Evolutionary conservation across 1,140 invertebrate species (phyloP), one percentile per base, ranked within the genome.

Genomic region (Cotesia vestalis): DNA sequence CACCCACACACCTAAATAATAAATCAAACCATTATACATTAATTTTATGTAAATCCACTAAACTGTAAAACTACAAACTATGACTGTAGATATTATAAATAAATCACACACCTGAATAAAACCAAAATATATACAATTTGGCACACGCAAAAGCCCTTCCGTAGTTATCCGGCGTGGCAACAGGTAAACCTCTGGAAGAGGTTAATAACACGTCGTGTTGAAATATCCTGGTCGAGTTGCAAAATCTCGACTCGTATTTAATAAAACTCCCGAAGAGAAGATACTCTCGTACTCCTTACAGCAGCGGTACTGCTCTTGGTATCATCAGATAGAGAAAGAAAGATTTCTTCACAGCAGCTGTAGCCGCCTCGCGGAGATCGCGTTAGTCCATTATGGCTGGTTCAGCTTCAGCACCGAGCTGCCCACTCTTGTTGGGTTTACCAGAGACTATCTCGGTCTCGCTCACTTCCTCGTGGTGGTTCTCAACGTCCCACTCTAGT

Each of bases 381-480:
- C 78, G 78, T 84, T 79, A 84, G 73, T 66, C 81, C 83, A 84
- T 84, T 81, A 85, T 85, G 82, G 82, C 83, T 78, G 79, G 79
- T 79, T 82, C 2, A 79, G 79, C 80, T 78, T 62, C 64, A 27
- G 27, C 35, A 51, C 55, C 57, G 12, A 64, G 34, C 59, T 14
- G 5, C 34, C 55, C 59, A 34, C 53, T 52, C 34, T 69, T 57
- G 27, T 27, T 27, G 11, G 6, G 40, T 55, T 70, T 61, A 61
- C 69, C 60, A 51, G 27, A 38, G 35, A 61, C 40, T 36, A 52
- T 63, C 60, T 72, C 70, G 40, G 20, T 51, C 55, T 57, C 35
- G 6, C 36, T 36, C 52, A 36, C 52, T 55, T 71, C 46, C 55
- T 59, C 63, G 20, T 57, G 27, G 17, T 63, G 27, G 27, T 5